Conservation (phyloP, 2,797 vertebrate species). For the Hybognathus amarus region DNA sequence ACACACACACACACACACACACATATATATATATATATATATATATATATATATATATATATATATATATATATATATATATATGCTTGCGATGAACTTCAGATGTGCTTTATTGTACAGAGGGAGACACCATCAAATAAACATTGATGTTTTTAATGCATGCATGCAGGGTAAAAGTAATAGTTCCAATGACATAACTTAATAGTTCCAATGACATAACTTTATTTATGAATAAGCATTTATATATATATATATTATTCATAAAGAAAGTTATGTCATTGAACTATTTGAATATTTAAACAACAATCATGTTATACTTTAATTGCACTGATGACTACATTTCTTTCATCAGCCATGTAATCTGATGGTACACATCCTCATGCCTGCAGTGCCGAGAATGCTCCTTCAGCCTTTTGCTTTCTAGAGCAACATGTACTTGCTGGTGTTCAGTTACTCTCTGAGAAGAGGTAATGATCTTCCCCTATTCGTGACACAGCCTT, state of each 20-base stretch:
- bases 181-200: no score
- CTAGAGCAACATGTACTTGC: background rate
- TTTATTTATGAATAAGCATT: no score
- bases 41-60: no score
- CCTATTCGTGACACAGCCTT: background rate
- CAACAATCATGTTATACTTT: background rate
- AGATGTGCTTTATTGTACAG: no score
- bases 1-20: no score
- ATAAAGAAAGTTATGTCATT: background rate
- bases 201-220: no score
- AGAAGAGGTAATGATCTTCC: background rate
- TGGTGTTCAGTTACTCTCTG: conserved; percentile 6
- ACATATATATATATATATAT: no score
- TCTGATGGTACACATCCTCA: background rate
- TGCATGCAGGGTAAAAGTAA: no score
- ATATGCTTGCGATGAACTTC: no score
- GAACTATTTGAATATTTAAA: background rate
- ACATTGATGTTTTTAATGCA: no score
- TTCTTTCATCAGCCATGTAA: background rate
- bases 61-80: background rate
- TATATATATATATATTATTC: background rate
- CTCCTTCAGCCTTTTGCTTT: background rate
- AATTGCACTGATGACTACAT: background rate
- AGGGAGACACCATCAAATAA: no score
- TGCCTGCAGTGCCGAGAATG: background rate